phyloP scores from a whole-genome alignment of 2,113 vertebrate species.

The Neodontobutis hainanensis region DNA sequence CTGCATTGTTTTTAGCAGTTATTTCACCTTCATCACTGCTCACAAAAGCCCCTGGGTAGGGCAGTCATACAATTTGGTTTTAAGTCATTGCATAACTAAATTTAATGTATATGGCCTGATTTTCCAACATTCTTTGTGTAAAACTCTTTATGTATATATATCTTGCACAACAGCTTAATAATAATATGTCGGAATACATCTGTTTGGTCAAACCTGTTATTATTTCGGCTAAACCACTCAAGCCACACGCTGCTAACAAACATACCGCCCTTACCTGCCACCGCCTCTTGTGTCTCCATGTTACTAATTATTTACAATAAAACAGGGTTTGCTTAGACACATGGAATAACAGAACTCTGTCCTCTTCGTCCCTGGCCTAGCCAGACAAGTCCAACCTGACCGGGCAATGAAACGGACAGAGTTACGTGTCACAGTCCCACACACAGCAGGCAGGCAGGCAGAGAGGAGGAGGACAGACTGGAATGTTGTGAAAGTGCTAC shows the following conservation, averaged over 20 bases:
- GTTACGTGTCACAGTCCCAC: conserved; percentile 68
- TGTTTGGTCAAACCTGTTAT: conserved; percentile 6
- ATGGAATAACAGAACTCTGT: not conserved
- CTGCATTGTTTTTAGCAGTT: conserved; percentile 17
- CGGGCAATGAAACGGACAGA: conserved; percentile 25
- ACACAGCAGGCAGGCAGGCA: not conserved
- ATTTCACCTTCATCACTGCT: conserved; percentile 43
- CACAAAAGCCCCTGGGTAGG: conserved; percentile 54
- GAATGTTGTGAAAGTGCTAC: conserved; percentile 57
- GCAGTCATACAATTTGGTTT: not conserved
- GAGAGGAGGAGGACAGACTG: conserved; percentile 8
- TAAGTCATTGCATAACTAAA: not conserved
- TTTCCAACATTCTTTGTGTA: not conserved
- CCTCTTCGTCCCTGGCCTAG: conserved; percentile 36
- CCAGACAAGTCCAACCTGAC: conserved; percentile 29
- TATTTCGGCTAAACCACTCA: conserved; percentile 3
- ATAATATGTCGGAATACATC: not conserved
- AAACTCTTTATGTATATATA: not conserved
- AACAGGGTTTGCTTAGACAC: not conserved
- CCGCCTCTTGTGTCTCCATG: conserved; percentile 65
- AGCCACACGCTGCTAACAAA: not conserved
- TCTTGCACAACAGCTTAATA: not conserved
- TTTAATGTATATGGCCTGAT: not conserved
- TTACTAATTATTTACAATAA: not conserved
- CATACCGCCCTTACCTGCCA: conserved; percentile 59